A percentile compares a stretch with the other conserved stretches of the same genome.
Conservation (phyloP, 2,113 vertebrate species). For the Nanorana parkeri region DNA sequence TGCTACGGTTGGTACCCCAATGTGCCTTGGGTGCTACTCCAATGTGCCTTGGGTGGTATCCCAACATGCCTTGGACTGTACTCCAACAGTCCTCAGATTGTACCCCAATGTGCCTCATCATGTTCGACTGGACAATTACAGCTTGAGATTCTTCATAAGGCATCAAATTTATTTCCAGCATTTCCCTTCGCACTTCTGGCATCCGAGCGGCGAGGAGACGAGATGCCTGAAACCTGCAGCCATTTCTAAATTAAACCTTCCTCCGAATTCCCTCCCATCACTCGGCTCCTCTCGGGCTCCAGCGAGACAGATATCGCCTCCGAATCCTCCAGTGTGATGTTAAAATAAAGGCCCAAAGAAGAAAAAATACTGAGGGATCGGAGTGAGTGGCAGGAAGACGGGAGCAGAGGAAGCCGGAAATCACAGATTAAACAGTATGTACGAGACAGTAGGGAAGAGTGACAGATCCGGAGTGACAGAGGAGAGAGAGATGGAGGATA, state of each 20-base stretch:
- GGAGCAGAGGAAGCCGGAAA: background rate
- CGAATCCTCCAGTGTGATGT: conserved; percentile 36
- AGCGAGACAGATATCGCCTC: conserved; percentile 28
- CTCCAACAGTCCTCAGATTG: too few species aligned
- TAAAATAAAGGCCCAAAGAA: conserved; percentile 23
- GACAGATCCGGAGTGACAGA: conserved; percentile 42
- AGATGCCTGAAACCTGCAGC: conserved; percentile 16
- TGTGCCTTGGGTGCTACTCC: too few species aligned
- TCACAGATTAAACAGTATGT: conserved; percentile 15
- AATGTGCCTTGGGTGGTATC: too few species aligned
- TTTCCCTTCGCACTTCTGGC: too few species aligned
- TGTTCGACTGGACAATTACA: too few species aligned
- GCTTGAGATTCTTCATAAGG: too few species aligned
- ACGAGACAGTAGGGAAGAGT: conserved; percentile 22
- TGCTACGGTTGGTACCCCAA: too few species aligned
- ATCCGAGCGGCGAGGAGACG: background rate
- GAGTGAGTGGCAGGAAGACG: conserved; percentile 14
- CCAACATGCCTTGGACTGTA: too few species aligned
- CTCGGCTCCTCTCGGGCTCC: conserved; percentile 15
- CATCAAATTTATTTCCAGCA: too few species aligned
- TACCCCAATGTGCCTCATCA: too few species aligned
- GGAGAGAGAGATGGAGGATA: conserved; percentile 15
- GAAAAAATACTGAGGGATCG: background rate
- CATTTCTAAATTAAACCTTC: conserved; percentile 35
- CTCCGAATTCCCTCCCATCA: conserved; percentile 32